Percentiles rank a stretch among this genome's conserved stretches.
Conservation (phyloP, 2,797 vertebrate genomes). For the Holocentrus rufus region DNA sequence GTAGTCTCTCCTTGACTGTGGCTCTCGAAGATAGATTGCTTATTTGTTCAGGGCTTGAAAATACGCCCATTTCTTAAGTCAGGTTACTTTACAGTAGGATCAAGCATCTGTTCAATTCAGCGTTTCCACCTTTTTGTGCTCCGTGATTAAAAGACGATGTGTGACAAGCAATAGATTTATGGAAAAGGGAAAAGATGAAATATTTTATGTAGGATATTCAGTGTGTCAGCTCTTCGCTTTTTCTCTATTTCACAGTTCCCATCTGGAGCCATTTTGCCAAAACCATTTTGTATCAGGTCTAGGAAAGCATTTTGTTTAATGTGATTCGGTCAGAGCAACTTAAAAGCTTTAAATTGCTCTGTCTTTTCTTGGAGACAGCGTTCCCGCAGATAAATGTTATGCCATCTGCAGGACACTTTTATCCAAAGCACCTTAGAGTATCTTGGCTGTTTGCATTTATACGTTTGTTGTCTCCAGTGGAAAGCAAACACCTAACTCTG, state of each 20-base stretch:
- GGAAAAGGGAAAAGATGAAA: no score
- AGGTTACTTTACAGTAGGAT: neutral
- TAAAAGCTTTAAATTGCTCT: constrained; percentile 20
- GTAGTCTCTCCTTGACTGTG: neutral
- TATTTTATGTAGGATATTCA: neutral
- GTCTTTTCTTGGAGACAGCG: neutral
- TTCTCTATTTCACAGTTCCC: constrained; percentile 14
- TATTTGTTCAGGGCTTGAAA: constrained; percentile 15
- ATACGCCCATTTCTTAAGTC: neutral
- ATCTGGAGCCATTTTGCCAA: constrained; percentile 14
- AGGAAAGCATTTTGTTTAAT: constrained; percentile 16
- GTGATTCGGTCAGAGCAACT: constrained; percentile 1
- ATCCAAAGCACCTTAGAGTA: neutral
- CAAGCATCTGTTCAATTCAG: no score
- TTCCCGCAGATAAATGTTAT: constrained; percentile 7
- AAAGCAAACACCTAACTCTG: neutral
- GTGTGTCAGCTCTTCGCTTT: neutral
- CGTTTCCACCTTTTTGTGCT: neutral
- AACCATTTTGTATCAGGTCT: constrained; percentile 2
- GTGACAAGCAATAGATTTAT: neutral
- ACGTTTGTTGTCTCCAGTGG: neutral
- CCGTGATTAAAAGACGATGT: neutral
- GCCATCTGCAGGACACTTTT: constrained; percentile 11
- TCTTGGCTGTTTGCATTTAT: constrained; percentile 11
- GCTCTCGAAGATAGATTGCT: neutral